phyloP scores from a whole-genome alignment of 2,113 vertebrate genomes.

The Leptocoma aspasia region DNA sequence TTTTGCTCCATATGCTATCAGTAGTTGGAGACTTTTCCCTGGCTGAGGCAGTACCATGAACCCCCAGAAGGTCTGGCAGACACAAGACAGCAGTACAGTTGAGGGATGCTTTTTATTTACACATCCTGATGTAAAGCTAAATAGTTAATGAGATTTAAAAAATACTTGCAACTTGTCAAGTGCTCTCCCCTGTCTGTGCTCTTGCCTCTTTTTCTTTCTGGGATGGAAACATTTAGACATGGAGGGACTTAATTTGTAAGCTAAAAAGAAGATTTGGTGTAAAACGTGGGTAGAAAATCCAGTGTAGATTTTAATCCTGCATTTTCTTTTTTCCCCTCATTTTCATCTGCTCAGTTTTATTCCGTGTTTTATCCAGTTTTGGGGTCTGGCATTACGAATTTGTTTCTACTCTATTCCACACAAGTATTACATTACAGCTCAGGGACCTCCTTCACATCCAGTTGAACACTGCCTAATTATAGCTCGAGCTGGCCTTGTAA shows the following conservation, averaged over 20 bases:
- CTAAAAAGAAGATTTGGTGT: not conserved
- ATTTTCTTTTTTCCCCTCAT: not conserved
- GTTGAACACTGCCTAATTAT: constrained; percentile 9
- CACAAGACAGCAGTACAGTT: not conserved
- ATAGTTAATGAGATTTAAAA: not conserved
- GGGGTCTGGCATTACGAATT: not conserved
- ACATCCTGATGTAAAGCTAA: not conserved
- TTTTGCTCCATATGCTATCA: not conserved
- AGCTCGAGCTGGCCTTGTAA: not conserved
- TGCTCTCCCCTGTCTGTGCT: not conserved
- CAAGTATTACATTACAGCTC: constrained; percentile 5
- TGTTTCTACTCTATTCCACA: not conserved
- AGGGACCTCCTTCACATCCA: not conserved
- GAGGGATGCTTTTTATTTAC: not conserved
- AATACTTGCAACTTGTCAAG: not conserved
- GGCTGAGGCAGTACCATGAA: not conserved
- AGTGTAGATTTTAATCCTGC: not conserved
- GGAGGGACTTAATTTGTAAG: not conserved
- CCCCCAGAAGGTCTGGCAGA: not conserved
- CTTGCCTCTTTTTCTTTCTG: not conserved
- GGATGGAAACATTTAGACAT: not conserved
- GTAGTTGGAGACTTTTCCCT: not conserved
- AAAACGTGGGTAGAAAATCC: not conserved
- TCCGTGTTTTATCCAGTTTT: not conserved
- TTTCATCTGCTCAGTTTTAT: not conserved